Conservation (phyloP, 1,140 invertebrate species). For the Eubasilissa regina region DNA sequence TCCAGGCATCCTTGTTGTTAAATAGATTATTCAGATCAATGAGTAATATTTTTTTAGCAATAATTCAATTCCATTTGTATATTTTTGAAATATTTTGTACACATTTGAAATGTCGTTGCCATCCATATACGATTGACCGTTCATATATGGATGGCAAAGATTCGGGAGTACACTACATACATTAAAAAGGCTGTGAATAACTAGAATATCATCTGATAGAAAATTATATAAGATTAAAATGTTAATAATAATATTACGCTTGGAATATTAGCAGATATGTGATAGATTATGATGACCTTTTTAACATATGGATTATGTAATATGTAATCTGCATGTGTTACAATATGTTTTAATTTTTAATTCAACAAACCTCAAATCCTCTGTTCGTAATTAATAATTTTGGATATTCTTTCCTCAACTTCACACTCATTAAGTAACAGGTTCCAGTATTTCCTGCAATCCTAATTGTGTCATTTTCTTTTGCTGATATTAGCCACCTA, state of each 20-base stretch:
- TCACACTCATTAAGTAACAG: not conserved
- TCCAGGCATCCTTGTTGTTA: no score
- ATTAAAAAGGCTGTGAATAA: not conserved
- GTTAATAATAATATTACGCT: no score
- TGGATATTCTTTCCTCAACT: not conserved
- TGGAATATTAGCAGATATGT: no score
- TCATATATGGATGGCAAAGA: no score
- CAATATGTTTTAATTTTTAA: not conserved
- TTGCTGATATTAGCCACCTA: constrained; percentile 6
- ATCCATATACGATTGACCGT: no score
- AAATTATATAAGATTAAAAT: no score
- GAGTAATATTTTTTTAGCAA: no score
- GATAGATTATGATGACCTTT: not conserved
- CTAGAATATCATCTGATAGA: no score
- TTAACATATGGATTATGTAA: not conserved
- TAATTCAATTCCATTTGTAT: not conserved
- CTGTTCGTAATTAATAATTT: not conserved
- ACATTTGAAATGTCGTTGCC: not conserved
- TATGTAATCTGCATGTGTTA: no score
- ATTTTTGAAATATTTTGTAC: not conserved
- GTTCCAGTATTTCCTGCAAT: not conserved
- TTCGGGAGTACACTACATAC: not conserved
- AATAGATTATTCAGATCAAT: no score
- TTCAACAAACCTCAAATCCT: constrained; percentile 26
- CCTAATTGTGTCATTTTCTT: not conserved